These are phyloP conservation scores for Albula goreensis DNA, from an alignment of 2,113 vertebrate genomes.

Conservation along the genomic window DNA sequence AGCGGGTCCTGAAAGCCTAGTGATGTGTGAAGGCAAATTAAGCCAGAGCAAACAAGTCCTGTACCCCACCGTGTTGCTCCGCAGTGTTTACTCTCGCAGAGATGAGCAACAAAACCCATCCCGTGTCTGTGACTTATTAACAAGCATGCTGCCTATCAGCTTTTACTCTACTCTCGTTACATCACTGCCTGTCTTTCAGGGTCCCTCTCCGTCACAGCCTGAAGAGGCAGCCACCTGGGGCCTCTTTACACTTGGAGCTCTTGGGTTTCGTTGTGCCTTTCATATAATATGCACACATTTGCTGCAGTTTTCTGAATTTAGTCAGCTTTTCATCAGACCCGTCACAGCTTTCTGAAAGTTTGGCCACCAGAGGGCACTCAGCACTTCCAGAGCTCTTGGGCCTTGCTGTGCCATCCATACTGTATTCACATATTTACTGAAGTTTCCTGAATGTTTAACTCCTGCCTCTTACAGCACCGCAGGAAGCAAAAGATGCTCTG, in stretches of 20 bases:
- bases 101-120: not conserved
- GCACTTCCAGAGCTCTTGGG: no score
- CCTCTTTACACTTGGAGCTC: no score
- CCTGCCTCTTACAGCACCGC: no score
- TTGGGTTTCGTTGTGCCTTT: no score
- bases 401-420: no score
- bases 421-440: not conserved
- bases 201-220: no score
- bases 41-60: constrained; percentile 30
- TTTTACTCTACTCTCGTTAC: not conserved
- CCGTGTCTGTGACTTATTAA: constrained; percentile 1
- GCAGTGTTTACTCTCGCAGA: not conserved
- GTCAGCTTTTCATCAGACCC: not conserved
- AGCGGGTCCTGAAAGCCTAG: constrained; percentile 29
- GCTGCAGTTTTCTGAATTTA: no score
- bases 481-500: no score
- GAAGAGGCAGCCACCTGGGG: not conserved
- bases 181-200: not conserved
- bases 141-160: not conserved
- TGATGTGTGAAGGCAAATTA: constrained; percentile 38
- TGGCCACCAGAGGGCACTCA: not conserved
- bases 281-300: no score
- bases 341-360: not conserved
- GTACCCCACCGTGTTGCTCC: not conserved
- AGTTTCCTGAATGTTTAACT: no score